phyloP scores from a whole-genome alignment of 2,888 invertebrate species.

The Leucoma salicis region DNA sequence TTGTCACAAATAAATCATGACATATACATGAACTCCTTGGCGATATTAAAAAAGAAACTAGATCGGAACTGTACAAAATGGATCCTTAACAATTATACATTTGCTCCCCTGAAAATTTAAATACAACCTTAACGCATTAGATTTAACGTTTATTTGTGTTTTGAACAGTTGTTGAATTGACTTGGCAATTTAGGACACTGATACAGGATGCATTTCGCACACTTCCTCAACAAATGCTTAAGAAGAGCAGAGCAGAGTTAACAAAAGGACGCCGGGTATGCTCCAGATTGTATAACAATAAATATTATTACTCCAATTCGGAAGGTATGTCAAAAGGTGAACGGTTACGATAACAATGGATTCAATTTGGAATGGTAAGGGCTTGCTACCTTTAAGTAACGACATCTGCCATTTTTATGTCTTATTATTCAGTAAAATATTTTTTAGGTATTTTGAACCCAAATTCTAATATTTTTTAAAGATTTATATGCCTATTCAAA shows the following conservation, averaged over 20 bases:
- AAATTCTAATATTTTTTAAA: conserved; percentile 11
- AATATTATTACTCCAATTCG: conserved; percentile 64
- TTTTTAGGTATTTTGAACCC: no score
- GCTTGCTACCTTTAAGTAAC: conserved; percentile 43
- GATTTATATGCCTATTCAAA: no score
- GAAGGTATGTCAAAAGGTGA: conserved; percentile 42
- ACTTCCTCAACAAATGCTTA: conserved; percentile 64
- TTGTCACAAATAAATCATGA: conserved; percentile 77
- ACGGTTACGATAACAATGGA: conserved; percentile 59
- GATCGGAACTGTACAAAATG: conserved; percentile 51
- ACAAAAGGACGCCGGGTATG: conserved; percentile 54
- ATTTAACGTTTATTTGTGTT: conserved; percentile 19
- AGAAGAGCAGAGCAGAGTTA: conserved; percentile 31
- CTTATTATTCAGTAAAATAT: conserved; percentile 22
- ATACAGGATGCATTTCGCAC: conserved; percentile 57
- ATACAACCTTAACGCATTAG: conserved; percentile 5
- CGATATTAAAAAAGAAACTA: conserved; percentile 55
- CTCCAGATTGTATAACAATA: conserved; percentile 72
- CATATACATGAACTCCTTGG: conserved; percentile 52
- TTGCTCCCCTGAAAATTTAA: conserved; percentile 24
- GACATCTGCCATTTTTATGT: conserved; percentile 54
- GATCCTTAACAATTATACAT: conserved; percentile 30
- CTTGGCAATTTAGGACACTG: conserved; percentile 15
- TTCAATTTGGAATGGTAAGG: conserved; percentile 48
- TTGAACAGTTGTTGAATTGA: neutral